Base-by-base conservation (phyloP, 30 jellyfish, hydroid and myxozoan species). In the Catostylus mosaicus region DNA sequence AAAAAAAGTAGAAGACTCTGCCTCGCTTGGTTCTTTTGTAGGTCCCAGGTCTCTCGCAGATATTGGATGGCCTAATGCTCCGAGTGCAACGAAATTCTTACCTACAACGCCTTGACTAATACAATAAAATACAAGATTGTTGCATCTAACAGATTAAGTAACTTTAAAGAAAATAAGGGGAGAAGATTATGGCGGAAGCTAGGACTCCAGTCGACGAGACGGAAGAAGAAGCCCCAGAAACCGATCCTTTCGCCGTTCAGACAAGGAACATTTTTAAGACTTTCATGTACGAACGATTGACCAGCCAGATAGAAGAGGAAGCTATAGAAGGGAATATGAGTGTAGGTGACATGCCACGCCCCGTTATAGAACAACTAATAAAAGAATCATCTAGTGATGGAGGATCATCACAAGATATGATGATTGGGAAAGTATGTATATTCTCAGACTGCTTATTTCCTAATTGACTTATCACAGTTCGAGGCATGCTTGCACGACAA, bases 261-360 rank as follows among this genome's bases (percentile, higher is more conserved):
- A 87, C 98, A 5, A 88, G 86, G 69, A 61, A 72, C 30, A 86
- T 93, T 30, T 82, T 93, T 70, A 51, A 77, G 65, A 61, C 71
- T 34, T 87, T 93, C 68, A 60, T 93, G 88, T 93, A 87, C 72
- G 65, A 66, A 31, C 80, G 97, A 16, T 69, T 93, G 65, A 75
- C 89, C 6, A 93, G 98, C 69, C 87, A 72, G 51, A 73, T 93
- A 23, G 96, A 87, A 27, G 73, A 88, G 56, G 97, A 87, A 51
- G 90, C 97, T 24, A 20, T 37, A 23, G 96, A 82, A 38, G 98
- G 98, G 5, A 69, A 78, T 18, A 68, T 93, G 68, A 51, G 67
- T 66, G 96, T 92, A 36, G 98, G 91, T 1, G 78, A 59, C 18
- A 52, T 83, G n/a, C 89, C 96, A 31, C 63, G 34, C 36, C 59